Percentiles rank a stretch among this genome's conserved stretches.
Evolutionary conservation across 2,888 invertebrate genomes (phyloP).

Genomic region (Sphecodes monilicornis): DNA sequence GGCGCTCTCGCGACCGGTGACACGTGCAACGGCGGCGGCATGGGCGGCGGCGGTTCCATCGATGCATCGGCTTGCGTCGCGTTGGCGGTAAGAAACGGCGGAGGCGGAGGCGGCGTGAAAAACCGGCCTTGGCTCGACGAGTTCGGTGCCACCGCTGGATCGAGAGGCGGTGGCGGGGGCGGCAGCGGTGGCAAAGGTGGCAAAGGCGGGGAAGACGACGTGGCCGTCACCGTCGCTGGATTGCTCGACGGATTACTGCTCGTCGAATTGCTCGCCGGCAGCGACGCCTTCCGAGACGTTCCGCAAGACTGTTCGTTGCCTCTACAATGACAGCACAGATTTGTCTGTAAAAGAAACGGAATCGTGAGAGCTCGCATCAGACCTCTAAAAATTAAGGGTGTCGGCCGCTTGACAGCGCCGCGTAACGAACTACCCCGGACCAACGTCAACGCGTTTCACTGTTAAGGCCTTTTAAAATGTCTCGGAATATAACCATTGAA

Average conservation of each 20-base stretch:
- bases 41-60: conserved; percentile 81
- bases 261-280: conserved; percentile 72
- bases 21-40: conserved; percentile 83
- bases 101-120: conserved; percentile 82
- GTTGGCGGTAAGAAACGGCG: conserved; percentile 79
- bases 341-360: conserved; percentile 75
- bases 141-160: conserved; percentile 68
- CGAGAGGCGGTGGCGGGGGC: conserved; percentile 83
- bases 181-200: conserved; percentile 86
- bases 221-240: neutral
- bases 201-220: conserved; percentile 83
- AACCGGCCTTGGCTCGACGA: conserved; percentile 79
- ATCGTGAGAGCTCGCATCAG: neutral
- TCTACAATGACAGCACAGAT: conserved; percentile 84
- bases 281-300: conserved; percentile 80
- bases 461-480: too few species aligned
- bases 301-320: conserved; percentile 80
- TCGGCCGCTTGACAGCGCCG: neutral
- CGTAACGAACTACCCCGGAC: too few species aligned
- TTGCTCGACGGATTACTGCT: conserved; percentile 51
- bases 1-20: conserved; percentile 80
- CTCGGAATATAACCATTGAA: too few species aligned
- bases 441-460: too few species aligned
- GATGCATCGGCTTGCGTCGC: conserved; percentile 73
- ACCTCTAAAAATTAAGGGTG: neutral